Conservation (phyloP, 2,888 invertebrate species). For the Morpho deidamia region DNA sequence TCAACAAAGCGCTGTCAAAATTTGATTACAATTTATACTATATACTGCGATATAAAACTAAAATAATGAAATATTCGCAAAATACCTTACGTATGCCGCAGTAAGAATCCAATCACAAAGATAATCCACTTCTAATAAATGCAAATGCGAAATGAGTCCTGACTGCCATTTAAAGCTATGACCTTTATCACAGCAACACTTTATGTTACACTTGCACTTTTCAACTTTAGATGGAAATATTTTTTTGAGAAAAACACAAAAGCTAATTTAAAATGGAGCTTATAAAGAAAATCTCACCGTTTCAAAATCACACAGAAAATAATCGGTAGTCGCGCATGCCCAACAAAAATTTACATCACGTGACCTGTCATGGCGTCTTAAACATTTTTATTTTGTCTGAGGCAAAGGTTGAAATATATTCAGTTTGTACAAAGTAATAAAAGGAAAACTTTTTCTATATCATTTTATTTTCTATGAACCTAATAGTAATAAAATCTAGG, state of each 20-base stretch:
- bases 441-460: background rate
- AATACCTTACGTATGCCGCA: constrained; percentile 15
- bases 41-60: constrained; percentile 2
- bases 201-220: constrained; percentile 43
- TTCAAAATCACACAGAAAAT: constrained; percentile 66
- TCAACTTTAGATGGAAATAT: constrained; percentile 30
- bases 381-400: constrained; percentile 18
- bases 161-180: constrained; percentile 45
- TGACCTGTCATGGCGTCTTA: constrained; percentile 76
- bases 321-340: constrained; percentile 70
- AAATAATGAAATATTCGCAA: background rate
- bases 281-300: constrained; percentile 52
- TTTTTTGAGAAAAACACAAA: constrained; percentile 32
- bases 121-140: constrained; percentile 45
- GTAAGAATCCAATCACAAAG: constrained; percentile 27
- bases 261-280: constrained; percentile 40
- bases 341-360: constrained; percentile 76
- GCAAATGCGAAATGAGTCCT: constrained; percentile 51
- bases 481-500: constrained; percentile 11
- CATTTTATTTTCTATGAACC: background rate
- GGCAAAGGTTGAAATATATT: constrained; percentile 7
- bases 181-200: constrained; percentile 47
- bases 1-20: constrained; percentile 29
- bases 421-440: background rate
- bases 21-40: background rate